A percentile compares a stretch with the other conserved stretches of the same genome.
These are phyloP conservation scores for Phodopus roborovskii DNA, from an alignment of 2,113 vertebrate genomes.

Conservation along the genomic window DNA sequence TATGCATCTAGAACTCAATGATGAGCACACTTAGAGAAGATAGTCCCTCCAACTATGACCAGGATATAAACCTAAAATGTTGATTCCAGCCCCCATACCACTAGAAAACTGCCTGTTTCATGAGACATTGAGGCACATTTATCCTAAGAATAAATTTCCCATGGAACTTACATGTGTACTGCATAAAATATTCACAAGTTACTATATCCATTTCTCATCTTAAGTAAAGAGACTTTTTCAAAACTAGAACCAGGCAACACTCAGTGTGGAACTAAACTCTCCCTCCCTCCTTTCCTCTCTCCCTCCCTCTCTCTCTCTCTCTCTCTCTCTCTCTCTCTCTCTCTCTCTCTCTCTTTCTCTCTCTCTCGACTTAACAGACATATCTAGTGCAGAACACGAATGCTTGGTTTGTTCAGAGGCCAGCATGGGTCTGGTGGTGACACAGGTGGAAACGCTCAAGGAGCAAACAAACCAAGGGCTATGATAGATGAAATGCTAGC, in stretches of 20 bases:
- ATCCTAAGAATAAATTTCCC: neutral
- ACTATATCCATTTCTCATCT: slow-evolving; percentile 10
- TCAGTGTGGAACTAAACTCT: neutral
- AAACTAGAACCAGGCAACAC: neutral
- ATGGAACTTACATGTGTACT: neutral
- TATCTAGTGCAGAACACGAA: slow-evolving; percentile 62
- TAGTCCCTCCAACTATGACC: neutral
- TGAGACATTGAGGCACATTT: neutral
- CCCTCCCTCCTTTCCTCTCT: too few species aligned
- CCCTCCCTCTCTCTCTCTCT: too few species aligned
- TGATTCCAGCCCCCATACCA: neutral
- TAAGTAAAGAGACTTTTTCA: slow-evolving; percentile 1
- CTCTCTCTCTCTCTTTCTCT: too few species aligned
- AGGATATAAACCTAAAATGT: neutral
- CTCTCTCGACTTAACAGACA: slow-evolving; percentile 30
- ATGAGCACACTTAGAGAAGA: neutral
- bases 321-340: too few species aligned
- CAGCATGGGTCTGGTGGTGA: neutral
- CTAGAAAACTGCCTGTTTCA: neutral
- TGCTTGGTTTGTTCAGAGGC: slow-evolving; percentile 51
- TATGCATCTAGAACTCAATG: neutral
- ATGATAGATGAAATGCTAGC: slow-evolving; percentile 41
- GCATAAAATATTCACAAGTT: neutral
- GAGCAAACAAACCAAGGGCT: slow-evolving; percentile 1
- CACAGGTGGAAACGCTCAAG: slow-evolving; percentile 76